Evolutionary conservation across 2,888 invertebrate species (phyloP).

Genomic region (Hemaris fuciformis): DNA sequence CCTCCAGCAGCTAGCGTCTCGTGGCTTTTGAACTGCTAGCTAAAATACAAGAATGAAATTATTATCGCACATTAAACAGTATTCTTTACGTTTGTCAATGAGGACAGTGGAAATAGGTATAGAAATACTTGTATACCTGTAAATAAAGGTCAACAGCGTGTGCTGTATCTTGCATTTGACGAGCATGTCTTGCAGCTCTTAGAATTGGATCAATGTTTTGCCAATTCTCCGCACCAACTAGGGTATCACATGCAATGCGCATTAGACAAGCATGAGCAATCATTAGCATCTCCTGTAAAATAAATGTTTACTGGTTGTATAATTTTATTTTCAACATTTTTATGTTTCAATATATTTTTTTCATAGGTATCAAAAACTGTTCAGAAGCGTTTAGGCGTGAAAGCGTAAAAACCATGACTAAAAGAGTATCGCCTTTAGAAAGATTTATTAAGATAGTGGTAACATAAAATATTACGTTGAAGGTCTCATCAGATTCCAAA

Average conservation of each 20-base stretch:
- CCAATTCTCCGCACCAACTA: constrained; percentile 34
- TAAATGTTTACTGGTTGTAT: background rate
- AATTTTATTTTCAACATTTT: too few relatives aligned
- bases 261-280: constrained; percentile 65
- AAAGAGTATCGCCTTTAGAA: too few relatives aligned
- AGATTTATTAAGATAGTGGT: background rate
- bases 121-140: constrained; percentile 38
- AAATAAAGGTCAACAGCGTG: constrained; percentile 64
- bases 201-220: constrained; percentile 36
- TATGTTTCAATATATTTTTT: too few relatives aligned
- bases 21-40: constrained; percentile 31
- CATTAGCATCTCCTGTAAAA: constrained; percentile 59
- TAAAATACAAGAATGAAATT: background rate
- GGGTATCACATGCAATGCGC: constrained; percentile 41
- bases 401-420: too few relatives aligned
- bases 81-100: background rate
- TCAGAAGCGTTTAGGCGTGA: too few relatives aligned
- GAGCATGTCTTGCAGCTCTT: constrained; percentile 63
- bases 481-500: constrained; percentile 50
- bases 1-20: constrained; percentile 56
- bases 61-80: background rate
- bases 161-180: constrained; percentile 58
- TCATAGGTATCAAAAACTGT: too few relatives aligned
- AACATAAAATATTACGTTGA: constrained; percentile 44
- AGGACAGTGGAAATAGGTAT: background rate